Evolutionary conservation across 2,888 invertebrate genomes (phyloP).

Genomic region (Eueremaeus valkanovi): DNA sequence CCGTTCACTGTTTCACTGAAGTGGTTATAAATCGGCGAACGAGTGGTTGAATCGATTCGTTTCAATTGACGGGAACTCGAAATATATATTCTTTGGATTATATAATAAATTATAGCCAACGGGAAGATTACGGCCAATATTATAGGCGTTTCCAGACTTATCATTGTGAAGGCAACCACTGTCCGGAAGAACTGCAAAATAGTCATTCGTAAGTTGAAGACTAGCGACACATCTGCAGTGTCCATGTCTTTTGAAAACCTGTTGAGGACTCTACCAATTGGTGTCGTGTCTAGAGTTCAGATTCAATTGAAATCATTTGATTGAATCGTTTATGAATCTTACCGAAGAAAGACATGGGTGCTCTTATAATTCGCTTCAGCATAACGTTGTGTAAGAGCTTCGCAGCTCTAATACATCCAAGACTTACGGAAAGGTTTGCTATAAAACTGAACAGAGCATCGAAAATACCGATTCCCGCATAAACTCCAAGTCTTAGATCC

Average conservation of each 20-base stretch:
- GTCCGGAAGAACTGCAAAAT: slow-evolving; percentile 45
- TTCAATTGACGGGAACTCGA: slow-evolving; percentile 89
- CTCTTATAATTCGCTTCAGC: slow-evolving; percentile 46
- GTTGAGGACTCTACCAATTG: slow-evolving; percentile 47
- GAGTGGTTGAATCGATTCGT: slow-evolving; percentile 82
- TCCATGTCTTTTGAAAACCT: slow-evolving; percentile 49
- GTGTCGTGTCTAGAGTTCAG: slow-evolving; percentile 46
- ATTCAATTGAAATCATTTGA: slow-evolving; percentile 50
- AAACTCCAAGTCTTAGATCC: slow-evolving; percentile 54
- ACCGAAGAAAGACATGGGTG: slow-evolving; percentile 57
- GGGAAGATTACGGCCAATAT: slow-evolving; percentile 52
- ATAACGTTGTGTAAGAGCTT: slow-evolving; percentile 45
- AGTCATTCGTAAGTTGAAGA: slow-evolving; percentile 46
- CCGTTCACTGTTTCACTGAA: slow-evolving; percentile 62
- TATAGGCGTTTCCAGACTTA: slow-evolving; percentile 51
- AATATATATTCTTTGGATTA: slow-evolving; percentile 73
- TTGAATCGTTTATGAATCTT: neutral
- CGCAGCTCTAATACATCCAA: slow-evolving; percentile 60
- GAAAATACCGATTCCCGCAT: slow-evolving; percentile 53
- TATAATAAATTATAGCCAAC: slow-evolving; percentile 50
- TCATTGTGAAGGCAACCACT: slow-evolving; percentile 48
- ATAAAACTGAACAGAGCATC: slow-evolving; percentile 46
- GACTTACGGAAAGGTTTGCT: slow-evolving; percentile 49
- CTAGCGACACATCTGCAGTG: slow-evolving; percentile 48
- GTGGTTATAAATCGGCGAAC: slow-evolving; percentile 93